Evolutionary conservation across 2,888 invertebrate genomes (phyloP).

Genomic region (Mesorhabditis sp.): DNA sequence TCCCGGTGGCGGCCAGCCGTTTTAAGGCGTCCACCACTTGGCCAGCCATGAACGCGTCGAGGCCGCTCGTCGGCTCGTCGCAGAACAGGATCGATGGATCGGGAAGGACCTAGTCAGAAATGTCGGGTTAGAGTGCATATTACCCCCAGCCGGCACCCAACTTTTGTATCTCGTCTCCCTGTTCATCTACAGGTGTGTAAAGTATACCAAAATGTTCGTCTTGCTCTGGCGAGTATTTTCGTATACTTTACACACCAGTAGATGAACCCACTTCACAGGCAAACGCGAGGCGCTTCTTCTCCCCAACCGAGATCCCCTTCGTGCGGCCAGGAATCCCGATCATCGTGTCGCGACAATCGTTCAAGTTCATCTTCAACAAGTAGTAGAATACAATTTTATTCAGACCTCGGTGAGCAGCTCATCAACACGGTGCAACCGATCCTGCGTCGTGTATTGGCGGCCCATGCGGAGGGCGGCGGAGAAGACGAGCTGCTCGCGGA

Average conservation of each 20-base stretch:
- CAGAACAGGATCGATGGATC: slow-evolving; percentile 47
- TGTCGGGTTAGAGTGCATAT: slow-evolving; percentile 3
- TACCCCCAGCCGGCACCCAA: too few species aligned
- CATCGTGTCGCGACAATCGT: slow-evolving; percentile 41
- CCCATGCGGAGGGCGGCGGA: slow-evolving; percentile 39
- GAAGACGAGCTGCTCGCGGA: slow-evolving; percentile 71
- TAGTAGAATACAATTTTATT: neutral
- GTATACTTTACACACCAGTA: neutral
- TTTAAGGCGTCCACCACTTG: slow-evolving; percentile 55
- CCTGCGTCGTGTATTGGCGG: slow-evolving; percentile 13
- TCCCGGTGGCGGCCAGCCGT: slow-evolving; percentile 67
- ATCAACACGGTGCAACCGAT: slow-evolving; percentile 28
- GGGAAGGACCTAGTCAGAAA: slow-evolving; percentile 28
- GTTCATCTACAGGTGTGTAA: too few species aligned
- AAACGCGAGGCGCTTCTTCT: slow-evolving; percentile 84
- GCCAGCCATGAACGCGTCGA: slow-evolving; percentile 48
- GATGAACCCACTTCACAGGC: slow-evolving; percentile 74
- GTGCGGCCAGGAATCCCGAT: slow-evolving; percentile 37
- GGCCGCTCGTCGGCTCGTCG: slow-evolving; percentile 46
- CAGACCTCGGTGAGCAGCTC: slow-evolving; percentile 19
- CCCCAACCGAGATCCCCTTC: slow-evolving; percentile 85
- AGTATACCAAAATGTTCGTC: too few species aligned
- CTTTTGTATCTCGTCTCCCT: too few species aligned
- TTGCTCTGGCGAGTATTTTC: too few species aligned
- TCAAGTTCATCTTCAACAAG: slow-evolving; percentile 37